Conservation (phyloP, 2,113 vertebrate species). For the Rhipidura dahli region DNA sequence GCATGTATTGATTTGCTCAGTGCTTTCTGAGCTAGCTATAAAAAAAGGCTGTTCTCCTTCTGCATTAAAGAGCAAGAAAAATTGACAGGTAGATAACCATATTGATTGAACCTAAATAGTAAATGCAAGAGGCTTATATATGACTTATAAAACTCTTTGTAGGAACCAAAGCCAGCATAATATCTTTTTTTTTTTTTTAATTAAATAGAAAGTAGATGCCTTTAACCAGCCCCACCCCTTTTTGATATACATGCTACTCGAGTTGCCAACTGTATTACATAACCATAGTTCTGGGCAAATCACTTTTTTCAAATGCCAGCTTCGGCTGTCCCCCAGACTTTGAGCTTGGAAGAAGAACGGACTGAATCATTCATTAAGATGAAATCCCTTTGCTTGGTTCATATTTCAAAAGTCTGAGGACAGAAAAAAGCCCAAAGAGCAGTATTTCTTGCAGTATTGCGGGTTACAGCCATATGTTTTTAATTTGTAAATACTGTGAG, state of each 20-base stretch:
- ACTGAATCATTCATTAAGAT: conserved; percentile 52
- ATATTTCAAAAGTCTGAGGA: conserved; percentile 69
- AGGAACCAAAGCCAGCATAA: conserved; percentile 5
- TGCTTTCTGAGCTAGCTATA: conserved; percentile 63
- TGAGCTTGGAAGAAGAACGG: conserved; percentile 50
- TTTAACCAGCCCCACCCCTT: neutral
- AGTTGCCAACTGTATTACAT: conserved; percentile 4
- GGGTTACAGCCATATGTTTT: conserved; percentile 69
- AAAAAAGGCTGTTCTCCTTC: conserved; percentile 66
- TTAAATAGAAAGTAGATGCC: conserved; percentile 20
- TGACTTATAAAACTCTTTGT: conserved; percentile 47
- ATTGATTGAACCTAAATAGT: conserved; percentile 74
- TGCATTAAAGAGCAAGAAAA: conserved; percentile 72
- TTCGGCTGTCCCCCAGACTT: neutral
- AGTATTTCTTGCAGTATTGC: conserved; percentile 67
- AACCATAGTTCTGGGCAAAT: neutral
- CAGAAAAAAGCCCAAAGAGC: conserved; percentile 54
- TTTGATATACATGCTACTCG: conserved; percentile 4
- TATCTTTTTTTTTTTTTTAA: conserved; percentile 2
- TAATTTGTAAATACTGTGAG: conserved; percentile 76
- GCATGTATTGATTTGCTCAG: conserved; percentile 74
- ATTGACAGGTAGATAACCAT: conserved; percentile 78
- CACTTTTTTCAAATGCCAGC: conserved; percentile 20
- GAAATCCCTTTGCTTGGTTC: conserved; percentile 65
- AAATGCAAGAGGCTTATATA: conserved; percentile 63